Evolutionary conservation across 2,888 invertebrate species (phyloP).

Genomic region (Hirudinaria manillensis): DNA sequence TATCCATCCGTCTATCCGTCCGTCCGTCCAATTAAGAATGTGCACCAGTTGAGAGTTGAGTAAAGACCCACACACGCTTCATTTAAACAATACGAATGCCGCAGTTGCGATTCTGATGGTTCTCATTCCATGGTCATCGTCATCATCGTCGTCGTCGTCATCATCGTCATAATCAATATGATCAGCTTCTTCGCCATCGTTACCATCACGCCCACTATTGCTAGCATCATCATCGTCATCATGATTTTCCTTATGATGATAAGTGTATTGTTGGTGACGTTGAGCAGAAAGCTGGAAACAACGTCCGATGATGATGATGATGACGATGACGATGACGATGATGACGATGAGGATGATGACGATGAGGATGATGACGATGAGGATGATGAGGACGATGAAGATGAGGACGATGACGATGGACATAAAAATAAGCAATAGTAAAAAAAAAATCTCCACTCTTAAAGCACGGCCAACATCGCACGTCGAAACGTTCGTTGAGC

Average conservation of each 20-base stretch:
- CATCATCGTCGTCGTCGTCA: slow-evolving; percentile 16
- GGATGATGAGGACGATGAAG: background rate
- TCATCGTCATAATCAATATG: background rate
- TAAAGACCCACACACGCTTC: too few species aligned
- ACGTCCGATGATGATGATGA: background rate
- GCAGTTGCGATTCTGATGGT: background rate
- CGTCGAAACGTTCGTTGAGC: background rate
- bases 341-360: slow-evolving; percentile 14
- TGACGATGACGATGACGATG: background rate
- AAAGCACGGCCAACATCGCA: too few species aligned
- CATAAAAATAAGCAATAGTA: background rate
- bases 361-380: slow-evolving; percentile 14
- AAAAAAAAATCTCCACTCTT: background rate
- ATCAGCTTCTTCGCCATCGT: background rate
- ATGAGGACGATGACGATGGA: background rate
- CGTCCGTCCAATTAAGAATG: background rate
- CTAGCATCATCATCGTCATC: slow-evolving; percentile 13
- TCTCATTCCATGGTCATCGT: slow-evolving; percentile 2
- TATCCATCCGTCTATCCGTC: too few species aligned
- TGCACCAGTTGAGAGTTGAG: background rate
- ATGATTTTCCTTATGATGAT: background rate
- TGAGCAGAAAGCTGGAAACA: background rate
- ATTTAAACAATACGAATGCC: too few species aligned
- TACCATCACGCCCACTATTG: background rate
- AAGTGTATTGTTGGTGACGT: background rate